A percentile compares a stretch with the other conserved stretches of the same genome.
phyloP scores from a whole-genome alignment of 2,797 vertebrate genomes.

The Psittacula derbiana region DNA sequence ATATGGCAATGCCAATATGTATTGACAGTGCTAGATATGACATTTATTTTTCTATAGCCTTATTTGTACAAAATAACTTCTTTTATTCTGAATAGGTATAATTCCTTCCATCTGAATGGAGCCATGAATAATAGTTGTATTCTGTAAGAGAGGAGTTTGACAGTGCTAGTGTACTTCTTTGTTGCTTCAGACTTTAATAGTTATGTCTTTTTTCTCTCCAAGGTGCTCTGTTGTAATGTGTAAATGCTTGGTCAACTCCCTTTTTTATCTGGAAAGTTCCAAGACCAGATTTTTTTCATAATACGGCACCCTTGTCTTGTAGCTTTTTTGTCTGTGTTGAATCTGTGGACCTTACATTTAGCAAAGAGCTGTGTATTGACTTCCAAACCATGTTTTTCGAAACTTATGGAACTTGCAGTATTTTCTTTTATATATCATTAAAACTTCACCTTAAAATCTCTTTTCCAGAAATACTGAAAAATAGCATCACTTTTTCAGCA shows the following conservation, averaged over 20 bases:
- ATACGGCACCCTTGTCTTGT: fast-evolving
- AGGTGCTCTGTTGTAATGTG: background rate
- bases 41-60: background rate
- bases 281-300: background rate
- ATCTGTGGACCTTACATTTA: background rate
- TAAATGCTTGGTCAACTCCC: background rate
- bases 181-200: background rate
- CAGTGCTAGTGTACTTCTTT: background rate
- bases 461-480: background rate
- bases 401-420: background rate
- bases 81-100: background rate
- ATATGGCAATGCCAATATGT: background rate
- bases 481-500: background rate
- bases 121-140: background rate
- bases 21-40: background rate
- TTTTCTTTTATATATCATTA: background rate
- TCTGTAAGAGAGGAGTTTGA: background rate
- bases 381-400: background rate
- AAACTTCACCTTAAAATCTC: background rate
- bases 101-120: background rate
- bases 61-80: background rate
- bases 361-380: background rate
- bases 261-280: background rate
- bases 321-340: background rate
- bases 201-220: background rate